phyloP scores from a whole-genome alignment of 1,140 invertebrate species.

The Musca vetustissima region DNA sequence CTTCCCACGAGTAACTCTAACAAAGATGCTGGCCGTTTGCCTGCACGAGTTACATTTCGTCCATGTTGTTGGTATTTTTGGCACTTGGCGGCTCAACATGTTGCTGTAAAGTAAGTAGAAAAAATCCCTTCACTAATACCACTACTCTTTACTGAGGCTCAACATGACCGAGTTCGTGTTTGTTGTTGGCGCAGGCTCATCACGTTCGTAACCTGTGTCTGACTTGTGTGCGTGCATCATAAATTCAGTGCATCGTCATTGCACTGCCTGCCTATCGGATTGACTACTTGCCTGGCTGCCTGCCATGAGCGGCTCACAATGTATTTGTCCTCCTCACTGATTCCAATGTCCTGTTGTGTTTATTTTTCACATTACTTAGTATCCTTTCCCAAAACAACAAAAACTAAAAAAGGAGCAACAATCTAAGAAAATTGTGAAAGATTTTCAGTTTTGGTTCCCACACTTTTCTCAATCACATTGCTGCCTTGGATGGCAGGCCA shows the following conservation, averaged over 20 bases:
- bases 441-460: conserved; percentile 12
- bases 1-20: background rate
- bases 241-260: background rate
- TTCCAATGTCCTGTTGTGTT: conserved; percentile 52
- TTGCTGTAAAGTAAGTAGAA: too few species aligned
- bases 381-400: background rate
- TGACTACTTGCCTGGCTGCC: too few species aligned
- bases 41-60: conserved; percentile 33
- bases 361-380: conserved; percentile 51
- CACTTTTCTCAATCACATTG: conserved; percentile 1
- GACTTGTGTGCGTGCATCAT: conserved; percentile 34
- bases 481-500: too few species aligned
- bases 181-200: conserved; percentile 31
- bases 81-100: conserved; percentile 6
- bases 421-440: background rate
- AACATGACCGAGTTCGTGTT: background rate
- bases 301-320: too few species aligned
- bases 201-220: conserved; percentile 31
- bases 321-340: too few species aligned
- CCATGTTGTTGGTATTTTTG: conserved; percentile 12
- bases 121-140: too few species aligned
- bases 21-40: conserved; percentile 27
- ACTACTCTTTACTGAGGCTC: background rate
- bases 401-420: too few species aligned
- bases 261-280: background rate